Evolutionary conservation across 2,888 invertebrate genomes (phyloP).

Genomic region (Trissolcus japonicus): DNA sequence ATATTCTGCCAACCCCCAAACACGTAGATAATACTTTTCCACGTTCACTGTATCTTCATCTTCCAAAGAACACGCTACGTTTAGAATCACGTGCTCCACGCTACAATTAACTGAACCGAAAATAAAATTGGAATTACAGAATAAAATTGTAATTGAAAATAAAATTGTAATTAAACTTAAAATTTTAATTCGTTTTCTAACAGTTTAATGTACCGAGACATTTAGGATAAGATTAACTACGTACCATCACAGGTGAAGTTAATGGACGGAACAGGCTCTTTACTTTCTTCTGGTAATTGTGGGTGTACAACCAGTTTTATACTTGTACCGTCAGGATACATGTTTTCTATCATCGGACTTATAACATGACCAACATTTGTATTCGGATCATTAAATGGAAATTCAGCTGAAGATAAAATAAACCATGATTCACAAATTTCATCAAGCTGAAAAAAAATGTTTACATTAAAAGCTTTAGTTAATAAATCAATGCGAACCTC

Average conservation of each 20-base stretch:
- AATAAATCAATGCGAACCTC: slow-evolving; percentile 79
- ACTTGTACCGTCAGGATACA: slow-evolving; percentile 87
- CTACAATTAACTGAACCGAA: slow-evolving; percentile 87
- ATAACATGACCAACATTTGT: slow-evolving; percentile 93
- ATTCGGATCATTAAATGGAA: slow-evolving; percentile 83
- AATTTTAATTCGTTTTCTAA: slow-evolving; percentile 25
- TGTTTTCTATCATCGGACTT: slow-evolving; percentile 89
- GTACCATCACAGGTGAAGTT: slow-evolving; percentile 95
- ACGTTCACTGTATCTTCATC: slow-evolving; percentile 83
- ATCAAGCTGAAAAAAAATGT: background rate
- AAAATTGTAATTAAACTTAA: slow-evolving; percentile 8
- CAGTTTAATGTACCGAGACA: too few species aligned
- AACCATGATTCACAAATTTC: slow-evolving; percentile 10
- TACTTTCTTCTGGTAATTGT: slow-evolving; percentile 77
- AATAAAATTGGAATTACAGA: background rate
- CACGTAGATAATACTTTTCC: slow-evolving; percentile 82
- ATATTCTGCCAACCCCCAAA: slow-evolving; percentile 93
- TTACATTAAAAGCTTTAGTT: background rate
- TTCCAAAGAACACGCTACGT: slow-evolving; percentile 88
- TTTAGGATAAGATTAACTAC: slow-evolving; percentile 61
- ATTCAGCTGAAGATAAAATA: slow-evolving; percentile 79
- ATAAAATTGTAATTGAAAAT: background rate
- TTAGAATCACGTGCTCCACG: slow-evolving; percentile 90
- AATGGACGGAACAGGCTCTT: slow-evolving; percentile 82
- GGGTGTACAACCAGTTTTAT: slow-evolving; percentile 91